These are phyloP conservation scores for Pavo muticus DNA, from an alignment of 2,113 vertebrate genomes.

Conservation along the genomic window DNA sequence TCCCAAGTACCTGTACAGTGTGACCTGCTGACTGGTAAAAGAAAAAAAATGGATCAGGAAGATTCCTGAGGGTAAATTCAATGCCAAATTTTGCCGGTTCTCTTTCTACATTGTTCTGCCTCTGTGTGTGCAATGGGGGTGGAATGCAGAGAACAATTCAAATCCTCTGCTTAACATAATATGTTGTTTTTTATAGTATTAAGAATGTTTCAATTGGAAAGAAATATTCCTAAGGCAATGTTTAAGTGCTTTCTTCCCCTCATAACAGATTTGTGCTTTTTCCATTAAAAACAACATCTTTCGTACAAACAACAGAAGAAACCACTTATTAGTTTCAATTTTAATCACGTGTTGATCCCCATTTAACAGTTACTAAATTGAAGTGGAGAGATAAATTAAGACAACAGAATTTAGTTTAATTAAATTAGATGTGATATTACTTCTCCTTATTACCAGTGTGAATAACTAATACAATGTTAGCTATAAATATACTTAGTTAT, in stretches of 20 bases:
- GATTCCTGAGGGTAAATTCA: not conserved
- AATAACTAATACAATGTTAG: conserved; percentile 3
- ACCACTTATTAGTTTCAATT: conserved; percentile 70
- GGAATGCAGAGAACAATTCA: not conserved
- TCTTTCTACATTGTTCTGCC: not conserved
- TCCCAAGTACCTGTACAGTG: too few relatives aligned
- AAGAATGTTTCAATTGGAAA: not conserved
- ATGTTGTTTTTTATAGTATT: not conserved
- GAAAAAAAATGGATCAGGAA: not conserved
- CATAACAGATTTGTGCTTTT: conserved; percentile 37
- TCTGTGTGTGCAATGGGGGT: not conserved
- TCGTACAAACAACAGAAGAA: conserved; percentile 67
- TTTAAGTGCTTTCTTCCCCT: conserved; percentile 27
- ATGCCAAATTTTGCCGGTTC: not conserved
- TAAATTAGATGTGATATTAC: conserved; percentile 65
- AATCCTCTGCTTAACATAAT: not conserved
- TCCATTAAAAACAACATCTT: conserved; percentile 43
- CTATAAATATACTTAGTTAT: not conserved
- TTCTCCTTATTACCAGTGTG: conserved; percentile 45
- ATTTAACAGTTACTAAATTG: conserved; percentile 72
- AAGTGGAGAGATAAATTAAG: conserved; percentile 66
- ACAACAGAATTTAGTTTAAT: conserved; percentile 65
- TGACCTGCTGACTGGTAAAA: too few relatives aligned
- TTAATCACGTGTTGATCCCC: conserved; percentile 68
- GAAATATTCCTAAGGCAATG: conserved; percentile 35